Percentiles rank a stretch among this genome's conserved stretches.
These are phyloP conservation scores for Cnemophilus loriae DNA, from an alignment of 2,113 vertebrate species.

Conservation along the genomic window DNA sequence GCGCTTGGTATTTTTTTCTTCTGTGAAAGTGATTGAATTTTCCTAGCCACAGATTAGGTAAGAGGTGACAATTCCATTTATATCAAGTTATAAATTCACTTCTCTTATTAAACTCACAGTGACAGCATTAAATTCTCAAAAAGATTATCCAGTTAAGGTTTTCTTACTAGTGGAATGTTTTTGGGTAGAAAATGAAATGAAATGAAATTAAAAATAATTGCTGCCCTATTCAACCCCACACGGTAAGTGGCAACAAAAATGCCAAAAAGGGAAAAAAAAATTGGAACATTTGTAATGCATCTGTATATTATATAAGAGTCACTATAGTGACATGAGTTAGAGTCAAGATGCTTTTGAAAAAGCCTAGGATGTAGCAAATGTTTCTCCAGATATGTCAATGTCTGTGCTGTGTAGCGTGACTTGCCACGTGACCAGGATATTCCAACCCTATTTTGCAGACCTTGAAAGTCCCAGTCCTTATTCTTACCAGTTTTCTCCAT, in stretches of 20 bases:
- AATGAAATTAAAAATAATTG: neutral
- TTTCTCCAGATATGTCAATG: neutral
- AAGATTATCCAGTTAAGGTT: neutral
- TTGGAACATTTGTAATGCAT: neutral
- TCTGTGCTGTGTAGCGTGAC: neutral
- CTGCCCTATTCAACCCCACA: neutral
- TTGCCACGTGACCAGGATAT: neutral
- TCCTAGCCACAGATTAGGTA: neutral
- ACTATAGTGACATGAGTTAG: neutral
- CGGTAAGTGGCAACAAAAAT: neutral
- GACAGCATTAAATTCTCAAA: neutral
- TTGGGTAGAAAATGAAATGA: neutral
- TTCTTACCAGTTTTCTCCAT: neutral
- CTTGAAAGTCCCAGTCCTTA: neutral
- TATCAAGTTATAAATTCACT: neutral
- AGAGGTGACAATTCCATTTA: neutral
- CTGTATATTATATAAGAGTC: neutral
- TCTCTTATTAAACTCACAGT: neutral
- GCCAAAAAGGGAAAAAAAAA: neutral
- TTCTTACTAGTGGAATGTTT: neutral
- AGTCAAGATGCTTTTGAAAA: neutral
- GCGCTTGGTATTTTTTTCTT: neutral
- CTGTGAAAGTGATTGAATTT: neutral
- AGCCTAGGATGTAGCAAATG: neutral
- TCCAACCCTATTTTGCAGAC: neutral